Percentiles rank a stretch among this genome's conserved stretches.
Conservation (phyloP, 1,140 invertebrate genomes). For the Pseudomyrmex dendroicus region DNA sequence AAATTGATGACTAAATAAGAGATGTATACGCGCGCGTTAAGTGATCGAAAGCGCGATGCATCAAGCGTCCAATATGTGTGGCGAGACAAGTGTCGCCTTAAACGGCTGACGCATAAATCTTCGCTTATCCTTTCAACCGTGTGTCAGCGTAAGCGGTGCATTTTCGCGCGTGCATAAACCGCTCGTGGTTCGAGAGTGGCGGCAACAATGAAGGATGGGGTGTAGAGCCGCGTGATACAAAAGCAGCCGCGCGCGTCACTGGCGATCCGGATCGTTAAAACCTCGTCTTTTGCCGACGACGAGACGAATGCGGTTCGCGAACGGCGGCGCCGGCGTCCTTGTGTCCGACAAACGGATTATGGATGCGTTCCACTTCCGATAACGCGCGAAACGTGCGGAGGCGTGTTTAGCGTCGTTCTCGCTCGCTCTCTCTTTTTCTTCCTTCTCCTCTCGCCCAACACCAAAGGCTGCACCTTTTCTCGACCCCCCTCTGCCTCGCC, state of each 20-base stretch:
- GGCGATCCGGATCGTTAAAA: conserved; percentile 66
- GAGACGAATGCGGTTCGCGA: conserved; percentile 58
- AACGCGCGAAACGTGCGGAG: conserved; percentile 61
- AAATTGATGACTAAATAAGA: conserved; percentile 26
- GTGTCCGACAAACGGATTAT: conserved; percentile 61
- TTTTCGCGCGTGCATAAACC: conserved; percentile 46
- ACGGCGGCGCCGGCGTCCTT: conserved; percentile 38
- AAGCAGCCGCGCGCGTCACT: conserved; percentile 36
- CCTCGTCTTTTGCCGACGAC: conserved; percentile 52
- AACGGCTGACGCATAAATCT: conserved; percentile 55
- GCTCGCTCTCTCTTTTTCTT: too few relatives aligned
- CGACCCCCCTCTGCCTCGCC: neutral
- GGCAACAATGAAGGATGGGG: conserved; percentile 46
- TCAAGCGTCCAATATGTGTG: conserved; percentile 13
- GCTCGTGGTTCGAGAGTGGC: conserved; percentile 22
- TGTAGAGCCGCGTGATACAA: conserved; percentile 22
- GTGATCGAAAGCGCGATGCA: conserved; percentile 2
- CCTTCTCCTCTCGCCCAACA: too few relatives aligned
- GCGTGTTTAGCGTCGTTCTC: conserved; percentile 18
- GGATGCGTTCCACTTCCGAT: conserved; percentile 69
- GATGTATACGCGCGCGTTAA: neutral
- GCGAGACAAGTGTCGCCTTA: conserved; percentile 47
- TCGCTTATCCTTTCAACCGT: conserved; percentile 50
- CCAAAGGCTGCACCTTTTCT: too few relatives aligned
- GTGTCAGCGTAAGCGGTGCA: conserved; percentile 22